phyloP scores from a whole-genome alignment of 2,888 invertebrate species.

The Cetonia aurata region DNA sequence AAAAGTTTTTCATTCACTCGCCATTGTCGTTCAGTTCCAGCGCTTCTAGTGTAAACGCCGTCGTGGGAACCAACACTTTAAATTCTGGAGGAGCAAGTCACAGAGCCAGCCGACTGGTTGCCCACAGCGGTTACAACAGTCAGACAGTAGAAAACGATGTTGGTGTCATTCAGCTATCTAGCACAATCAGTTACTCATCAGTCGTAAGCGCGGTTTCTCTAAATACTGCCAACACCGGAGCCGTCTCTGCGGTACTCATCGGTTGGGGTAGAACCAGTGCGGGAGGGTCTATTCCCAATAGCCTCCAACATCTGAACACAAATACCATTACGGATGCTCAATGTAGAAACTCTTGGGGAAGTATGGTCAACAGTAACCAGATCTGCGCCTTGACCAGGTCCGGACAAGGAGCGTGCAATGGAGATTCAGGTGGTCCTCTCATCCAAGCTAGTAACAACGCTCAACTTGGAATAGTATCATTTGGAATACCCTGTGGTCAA shows the following conservation, averaged over 20 bases:
- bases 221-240: conserved; percentile 40
- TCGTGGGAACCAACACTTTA: conserved; percentile 68
- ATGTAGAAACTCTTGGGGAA: conserved; percentile 68
- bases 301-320: conserved; percentile 70
- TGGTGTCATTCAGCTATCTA: conserved; percentile 48
- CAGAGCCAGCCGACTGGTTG: conserved; percentile 62
- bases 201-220: conserved; percentile 46
- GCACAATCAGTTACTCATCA: conserved; percentile 44
- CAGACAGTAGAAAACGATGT: conserved; percentile 50
- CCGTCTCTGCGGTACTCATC: conserved; percentile 41
- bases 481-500: conserved; percentile 70
- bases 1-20: neutral
- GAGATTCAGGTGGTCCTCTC: conserved; percentile 72
- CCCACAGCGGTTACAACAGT: conserved; percentile 66
- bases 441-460: conserved; percentile 59
- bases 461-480: conserved; percentile 69
- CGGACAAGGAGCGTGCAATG: conserved; percentile 73
- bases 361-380: conserved; percentile 67
- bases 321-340: conserved; percentile 67
- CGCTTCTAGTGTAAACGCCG: conserved; percentile 52
- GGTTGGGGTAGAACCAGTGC: conserved; percentile 62
- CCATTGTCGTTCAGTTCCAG: no score
- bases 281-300: conserved; percentile 70
- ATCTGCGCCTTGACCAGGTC: conserved; percentile 72
- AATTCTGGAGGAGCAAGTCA: conserved; percentile 65